phyloP scores from a whole-genome alignment of 2,888 invertebrate species.

The Eupithecia dodoneata region DNA sequence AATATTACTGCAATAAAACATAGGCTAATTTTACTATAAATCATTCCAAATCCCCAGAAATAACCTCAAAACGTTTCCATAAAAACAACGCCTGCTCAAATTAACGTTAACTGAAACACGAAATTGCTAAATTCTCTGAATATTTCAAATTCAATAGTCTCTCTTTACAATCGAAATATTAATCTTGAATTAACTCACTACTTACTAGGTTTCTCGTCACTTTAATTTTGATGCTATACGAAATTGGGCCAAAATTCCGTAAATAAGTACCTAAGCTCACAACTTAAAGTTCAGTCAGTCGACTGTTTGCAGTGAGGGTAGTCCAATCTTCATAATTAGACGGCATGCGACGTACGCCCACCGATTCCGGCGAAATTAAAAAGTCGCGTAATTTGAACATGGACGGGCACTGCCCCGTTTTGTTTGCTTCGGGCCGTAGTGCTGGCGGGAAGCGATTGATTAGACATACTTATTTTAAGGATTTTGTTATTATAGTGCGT shows the following conservation, averaged over 20 bases:
- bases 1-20: too few species aligned
- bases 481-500: too few species aligned
- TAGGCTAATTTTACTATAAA: too few species aligned
- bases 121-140: neutral
- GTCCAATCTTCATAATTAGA: constrained; percentile 62
- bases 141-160: neutral
- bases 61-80: too few species aligned
- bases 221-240: neutral
- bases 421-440: constrained; percentile 22
- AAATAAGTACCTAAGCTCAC: neutral
- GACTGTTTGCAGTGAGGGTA: constrained; percentile 24
- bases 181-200: neutral
- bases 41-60: too few species aligned
- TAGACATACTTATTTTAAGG: neutral
- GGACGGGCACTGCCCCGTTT: constrained; percentile 48
- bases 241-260: neutral
- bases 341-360: constrained; percentile 43
- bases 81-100: neutral
- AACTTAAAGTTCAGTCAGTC: neutral
- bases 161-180: neutral
- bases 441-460: constrained; percentile 14
- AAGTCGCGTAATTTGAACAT: constrained; percentile 61
- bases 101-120: neutral
- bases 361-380: constrained; percentile 63
- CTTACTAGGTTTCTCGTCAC: too few species aligned